Evolutionary conservation across 2,797 vertebrate species (phyloP).

Genomic region (Cyprinella venusta): DNA sequence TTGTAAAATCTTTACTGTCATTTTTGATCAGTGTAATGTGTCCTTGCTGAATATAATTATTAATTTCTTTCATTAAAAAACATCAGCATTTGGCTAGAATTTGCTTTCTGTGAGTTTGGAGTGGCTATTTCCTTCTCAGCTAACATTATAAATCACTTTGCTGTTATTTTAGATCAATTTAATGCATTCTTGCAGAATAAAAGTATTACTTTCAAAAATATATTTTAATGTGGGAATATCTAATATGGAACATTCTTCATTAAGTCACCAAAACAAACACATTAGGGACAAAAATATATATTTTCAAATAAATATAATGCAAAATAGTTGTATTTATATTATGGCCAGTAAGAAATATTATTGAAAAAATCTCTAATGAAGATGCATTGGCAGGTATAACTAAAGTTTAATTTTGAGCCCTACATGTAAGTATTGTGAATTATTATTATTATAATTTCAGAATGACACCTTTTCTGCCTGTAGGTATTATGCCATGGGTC

Average conservation of each 20-base stretch:
- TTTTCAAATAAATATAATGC: background rate
- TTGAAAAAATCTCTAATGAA: background rate
- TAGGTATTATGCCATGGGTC: slow-evolving; percentile 96
- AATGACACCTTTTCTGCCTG: slow-evolving; percentile 42
- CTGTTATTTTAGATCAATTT: background rate
- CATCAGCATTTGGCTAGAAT: background rate
- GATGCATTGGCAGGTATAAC: background rate
- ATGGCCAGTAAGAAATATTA: slow-evolving; percentile 2
- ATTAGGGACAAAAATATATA: background rate
- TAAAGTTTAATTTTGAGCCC: background rate
- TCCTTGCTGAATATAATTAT: background rate
- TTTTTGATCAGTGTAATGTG: too few relatives aligned
- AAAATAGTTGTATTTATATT: background rate
- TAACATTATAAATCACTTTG: background rate
- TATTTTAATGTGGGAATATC: background rate
- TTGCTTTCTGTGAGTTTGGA: background rate
- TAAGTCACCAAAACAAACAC: background rate
- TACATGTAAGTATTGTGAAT: background rate
- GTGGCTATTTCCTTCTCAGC: background rate
- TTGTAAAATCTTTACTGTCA: too few relatives aligned
- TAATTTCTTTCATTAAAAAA: background rate
- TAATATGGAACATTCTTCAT: background rate
- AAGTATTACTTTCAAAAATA: background rate
- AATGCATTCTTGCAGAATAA: background rate
- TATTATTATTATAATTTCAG: background rate